Base-by-base conservation (phyloP, 1,140 invertebrate species). In the Drosophila nikananu region DNA sequence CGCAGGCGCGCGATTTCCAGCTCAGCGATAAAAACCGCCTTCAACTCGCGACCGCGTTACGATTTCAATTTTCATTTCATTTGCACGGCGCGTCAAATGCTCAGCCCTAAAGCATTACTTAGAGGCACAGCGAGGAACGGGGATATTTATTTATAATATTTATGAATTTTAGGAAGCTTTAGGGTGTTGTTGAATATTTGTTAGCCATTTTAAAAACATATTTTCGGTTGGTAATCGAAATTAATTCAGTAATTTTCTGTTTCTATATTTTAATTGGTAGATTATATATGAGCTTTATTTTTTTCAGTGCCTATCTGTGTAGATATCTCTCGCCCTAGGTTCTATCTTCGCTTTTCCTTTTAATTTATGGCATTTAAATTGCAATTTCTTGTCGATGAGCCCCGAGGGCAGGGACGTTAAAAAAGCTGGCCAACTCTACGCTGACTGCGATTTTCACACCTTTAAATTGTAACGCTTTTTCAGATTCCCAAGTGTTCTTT, bases 11-110 rank as follows among this genome's bases (percentile, higher is more conserved):
- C 75, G 83, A 84, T 86, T 86, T 87, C 83, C 58, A 78, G 54
- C 70, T 66, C 54, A 81, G 70, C 80, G 84, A 87, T 87, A 87
- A 83, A 76, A 81, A 70, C 46, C 64, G 75, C 80, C 49, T 59
- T 77, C 61, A 74, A 83, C 54, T 80, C 58, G 68, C 63, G 67
- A 61, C 63, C 62, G 71, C 70, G 74, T 73, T 77, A 75, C 66
- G 49, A 81, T 91, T 91, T 89, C 89, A 86, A 91, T 91, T 91
- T 91, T 83, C 83, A 91, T 91, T 91, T 90, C 89, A 91, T 83
- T 87, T 76, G 77, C 83, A 67, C 44, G 66, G 35, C 65, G 83
- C 83, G 89, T 89, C 89, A 91, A 84, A 72, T 83, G 59, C 35
- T 32, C 30, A 30, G 49, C 59, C 71, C 62, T 57, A 41, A 32